These are phyloP conservation scores for Dermatemys mawii DNA, from an alignment of 2,113 vertebrate species.

Conservation along the genomic window DNA sequence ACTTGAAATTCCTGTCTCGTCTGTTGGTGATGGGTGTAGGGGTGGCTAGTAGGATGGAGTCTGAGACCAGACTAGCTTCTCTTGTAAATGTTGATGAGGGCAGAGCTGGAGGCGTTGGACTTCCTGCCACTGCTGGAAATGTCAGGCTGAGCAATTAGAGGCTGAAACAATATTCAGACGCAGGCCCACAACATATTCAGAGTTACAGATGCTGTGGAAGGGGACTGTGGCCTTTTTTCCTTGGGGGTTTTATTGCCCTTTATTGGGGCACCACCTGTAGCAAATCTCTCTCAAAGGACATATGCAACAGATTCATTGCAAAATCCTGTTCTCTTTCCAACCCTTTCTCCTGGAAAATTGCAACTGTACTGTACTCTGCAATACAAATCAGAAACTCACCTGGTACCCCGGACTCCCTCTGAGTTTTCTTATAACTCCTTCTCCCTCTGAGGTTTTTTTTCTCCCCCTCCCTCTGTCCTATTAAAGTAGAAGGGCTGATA, in stretches of 20 bases:
- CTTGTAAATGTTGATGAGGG: background rate
- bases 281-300: conserved; percentile 29
- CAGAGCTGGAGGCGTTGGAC: background rate
- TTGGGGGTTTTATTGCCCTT: conserved; percentile 40
- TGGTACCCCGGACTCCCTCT: background rate
- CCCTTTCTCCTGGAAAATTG: background rate
- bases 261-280: conserved; percentile 23
- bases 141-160: background rate
- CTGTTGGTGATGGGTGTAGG: background rate
- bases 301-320: conserved; percentile 14
- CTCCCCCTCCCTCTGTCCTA: background rate
- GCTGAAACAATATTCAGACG: background rate
- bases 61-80: background rate
- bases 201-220: background rate
- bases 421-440: background rate
- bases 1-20: background rate
- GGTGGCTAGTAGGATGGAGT: background rate
- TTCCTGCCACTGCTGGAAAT: background rate
- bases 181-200: background rate
- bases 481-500: background rate
- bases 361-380: background rate
- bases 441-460: background rate
- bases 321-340: background rate
- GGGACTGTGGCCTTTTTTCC: background rate
- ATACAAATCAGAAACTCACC: background rate